phyloP scores from a whole-genome alignment of 2,888 invertebrate species.

The Chymomyza procnemis region DNA sequence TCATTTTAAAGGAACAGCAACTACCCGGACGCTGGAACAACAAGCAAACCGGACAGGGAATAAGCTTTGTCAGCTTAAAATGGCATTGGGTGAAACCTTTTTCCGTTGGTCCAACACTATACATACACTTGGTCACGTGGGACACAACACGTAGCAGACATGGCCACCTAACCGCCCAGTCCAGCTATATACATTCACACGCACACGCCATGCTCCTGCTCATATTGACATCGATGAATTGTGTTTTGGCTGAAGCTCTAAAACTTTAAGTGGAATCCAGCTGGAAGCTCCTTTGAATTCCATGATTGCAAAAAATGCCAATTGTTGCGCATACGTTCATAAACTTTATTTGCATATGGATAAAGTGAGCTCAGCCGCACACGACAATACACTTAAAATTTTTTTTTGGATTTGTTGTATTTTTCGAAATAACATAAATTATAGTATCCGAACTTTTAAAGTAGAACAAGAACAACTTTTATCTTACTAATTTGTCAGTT shows the following conservation, averaged over 20 bases:
- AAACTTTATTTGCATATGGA: conserved; percentile 35
- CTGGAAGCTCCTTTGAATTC: neutral
- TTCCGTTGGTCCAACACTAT: neutral
- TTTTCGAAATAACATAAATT: no score
- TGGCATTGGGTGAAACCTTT: neutral
- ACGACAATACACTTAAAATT: neutral
- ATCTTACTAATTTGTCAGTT: no score
- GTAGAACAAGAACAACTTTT: no score
- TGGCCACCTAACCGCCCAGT: neutral
- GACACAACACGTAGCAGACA: neutral
- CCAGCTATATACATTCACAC: no score
- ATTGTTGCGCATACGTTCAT: conserved; percentile 44
- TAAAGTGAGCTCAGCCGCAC: conserved; percentile 7
- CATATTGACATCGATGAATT: conserved; percentile 6
- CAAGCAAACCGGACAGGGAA: neutral
- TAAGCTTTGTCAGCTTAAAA: neutral
- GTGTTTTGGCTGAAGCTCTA: neutral
- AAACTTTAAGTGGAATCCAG: neutral
- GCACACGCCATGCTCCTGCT: neutral
- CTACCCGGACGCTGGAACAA: neutral
- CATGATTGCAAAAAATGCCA: conserved; percentile 16
- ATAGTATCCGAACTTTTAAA: no score
- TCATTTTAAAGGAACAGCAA: conserved; percentile 15
- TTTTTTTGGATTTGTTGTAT: no score
- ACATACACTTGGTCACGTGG: neutral